Evolutionary conservation across 2,797 vertebrate genomes (phyloP).

Genomic region (Crypturellus tataupa): DNA sequence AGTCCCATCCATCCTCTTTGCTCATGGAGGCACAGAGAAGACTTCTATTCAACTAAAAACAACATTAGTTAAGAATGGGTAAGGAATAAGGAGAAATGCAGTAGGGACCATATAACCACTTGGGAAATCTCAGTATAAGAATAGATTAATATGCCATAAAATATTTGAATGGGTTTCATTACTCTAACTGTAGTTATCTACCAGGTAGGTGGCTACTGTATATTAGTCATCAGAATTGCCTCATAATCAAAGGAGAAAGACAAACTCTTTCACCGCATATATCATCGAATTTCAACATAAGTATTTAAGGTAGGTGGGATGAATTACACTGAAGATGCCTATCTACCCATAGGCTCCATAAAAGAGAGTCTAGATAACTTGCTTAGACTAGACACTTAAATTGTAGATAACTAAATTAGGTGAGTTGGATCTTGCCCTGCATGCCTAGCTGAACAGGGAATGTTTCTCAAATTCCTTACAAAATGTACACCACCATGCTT

Average conservation of each 20-base stretch:
- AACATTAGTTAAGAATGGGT: not conserved
- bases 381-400: constrained; percentile 14
- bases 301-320: not conserved
- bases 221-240: constrained; percentile 1
- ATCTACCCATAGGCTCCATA: not conserved
- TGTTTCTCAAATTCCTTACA: not conserved
- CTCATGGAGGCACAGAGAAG: not conserved
- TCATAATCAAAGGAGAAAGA: not conserved
- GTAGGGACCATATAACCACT: not conserved
- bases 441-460: not conserved
- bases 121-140: not conserved
- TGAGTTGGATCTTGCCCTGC: not conserved
- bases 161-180: not conserved
- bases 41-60: not conserved
- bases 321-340: not conserved
- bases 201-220: not conserved
- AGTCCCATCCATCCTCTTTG: not conserved
- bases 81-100: not conserved
- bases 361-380: not conserved
- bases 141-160: not conserved
- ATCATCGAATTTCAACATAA: not conserved
- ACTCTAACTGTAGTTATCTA: not conserved
- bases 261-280: not conserved
- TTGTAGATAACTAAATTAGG: not conserved
- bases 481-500: not conserved